Base-by-base conservation (phyloP, 2,888 invertebrate species). In the Caenorhabditis sulstoni region DNA sequence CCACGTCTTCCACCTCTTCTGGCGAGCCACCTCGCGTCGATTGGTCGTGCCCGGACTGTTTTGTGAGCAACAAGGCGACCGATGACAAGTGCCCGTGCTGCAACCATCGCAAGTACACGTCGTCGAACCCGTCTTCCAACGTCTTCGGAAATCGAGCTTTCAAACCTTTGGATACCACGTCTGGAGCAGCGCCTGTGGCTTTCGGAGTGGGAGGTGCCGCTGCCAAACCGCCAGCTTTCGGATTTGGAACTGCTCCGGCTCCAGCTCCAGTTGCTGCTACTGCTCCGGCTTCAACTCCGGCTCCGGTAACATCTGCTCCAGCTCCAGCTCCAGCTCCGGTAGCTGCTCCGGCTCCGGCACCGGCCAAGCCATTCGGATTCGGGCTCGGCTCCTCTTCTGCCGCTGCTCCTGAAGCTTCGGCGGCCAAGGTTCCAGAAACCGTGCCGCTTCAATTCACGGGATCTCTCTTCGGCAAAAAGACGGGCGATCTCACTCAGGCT, bases 41-140 rank as follows among this genome's bases (percentile, higher is more conserved):
- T 14, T 81, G 81, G 81, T 47, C 57, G 0, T 81, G 81, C 45
- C 70, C 71, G 0, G 66, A 67, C 11, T 81, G 81, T 53, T 53
- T 71, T 16, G 79, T 81, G 11, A 18, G 8, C 5, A 79, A 79
- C 57, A 71, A 79, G 49, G 73, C 71, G 11, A 57, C 71, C 14
- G 68, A 64, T 44, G 77, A 67, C 47, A 76, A 65, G 18, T 82
- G 82, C 29, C 37, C 39, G 9, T 75, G 75, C 55, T 79, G 79
- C 23, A 18, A 29, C 3, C 57, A 79, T 49, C 57, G 45, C 16
- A 75, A 61, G 20, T 79, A 79, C 41, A 41, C 37, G 3, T 52
- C 75, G n/a, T n/a, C n/a, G n/a, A n/a, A n/a, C 11, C 44, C 68
- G 11, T 45, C 65, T 9, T 49, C 65, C 12, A 79, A 68, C 45